Percentiles rank a stretch among this genome's conserved stretches.
Conservation (phyloP, 2,797 vertebrate species). For the Monodelphis domestica region DNA sequence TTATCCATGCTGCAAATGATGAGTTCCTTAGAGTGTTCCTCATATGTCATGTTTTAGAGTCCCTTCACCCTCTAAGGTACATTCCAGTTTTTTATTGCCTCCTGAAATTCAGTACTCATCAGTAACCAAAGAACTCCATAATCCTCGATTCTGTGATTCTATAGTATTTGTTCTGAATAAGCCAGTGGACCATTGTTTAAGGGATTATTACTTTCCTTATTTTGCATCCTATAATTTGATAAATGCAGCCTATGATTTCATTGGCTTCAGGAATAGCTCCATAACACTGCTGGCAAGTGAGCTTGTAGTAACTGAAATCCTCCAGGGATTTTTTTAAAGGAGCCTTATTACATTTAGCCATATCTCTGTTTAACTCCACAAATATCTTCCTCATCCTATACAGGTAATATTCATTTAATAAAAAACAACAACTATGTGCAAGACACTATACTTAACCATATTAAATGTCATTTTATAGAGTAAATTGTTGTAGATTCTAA, state of each 20-base stretch:
- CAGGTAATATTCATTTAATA: not conserved
- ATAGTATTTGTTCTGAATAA: not conserved
- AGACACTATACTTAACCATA: not conserved
- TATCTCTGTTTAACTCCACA: not conserved
- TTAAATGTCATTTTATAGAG: not conserved
- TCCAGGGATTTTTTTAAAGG: not conserved
- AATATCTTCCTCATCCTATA: not conserved
- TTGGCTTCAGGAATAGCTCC: not conserved
- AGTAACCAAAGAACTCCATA: not conserved
- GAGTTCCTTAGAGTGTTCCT: not conserved
- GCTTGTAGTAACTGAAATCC: not conserved
- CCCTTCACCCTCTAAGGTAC: not conserved
- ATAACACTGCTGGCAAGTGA: not conserved
- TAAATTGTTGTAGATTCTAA: not conserved
- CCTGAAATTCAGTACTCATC: not conserved
- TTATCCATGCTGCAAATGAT: not conserved
- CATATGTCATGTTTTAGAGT: not conserved
- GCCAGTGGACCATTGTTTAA: not conserved
- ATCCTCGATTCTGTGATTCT: not conserved
- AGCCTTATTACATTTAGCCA: not conserved
- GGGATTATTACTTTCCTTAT: not conserved
- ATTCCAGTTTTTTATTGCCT: not conserved
- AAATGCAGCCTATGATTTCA: not conserved
- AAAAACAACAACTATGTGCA: not conserved
- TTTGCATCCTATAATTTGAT: not conserved